Evolutionary conservation across 2,888 invertebrate genomes (phyloP).

Genomic region (Rhamnusium bicolor): DNA sequence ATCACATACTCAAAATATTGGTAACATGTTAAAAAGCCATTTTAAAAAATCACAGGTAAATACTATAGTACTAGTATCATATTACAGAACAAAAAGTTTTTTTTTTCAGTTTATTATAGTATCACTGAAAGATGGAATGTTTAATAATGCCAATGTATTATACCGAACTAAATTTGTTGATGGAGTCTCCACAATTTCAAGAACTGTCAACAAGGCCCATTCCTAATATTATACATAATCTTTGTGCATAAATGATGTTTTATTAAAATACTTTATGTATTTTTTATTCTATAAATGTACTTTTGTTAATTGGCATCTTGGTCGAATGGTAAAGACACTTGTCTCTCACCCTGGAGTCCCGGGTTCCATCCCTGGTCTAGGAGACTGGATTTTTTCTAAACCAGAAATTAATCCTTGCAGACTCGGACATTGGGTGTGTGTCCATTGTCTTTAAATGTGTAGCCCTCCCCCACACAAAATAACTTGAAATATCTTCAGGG

Average conservation of each 20-base stretch:
- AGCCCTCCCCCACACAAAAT: too few relatives aligned
- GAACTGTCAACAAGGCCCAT: constrained; percentile 71
- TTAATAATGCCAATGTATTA: constrained; percentile 98
- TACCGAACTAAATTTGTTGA: constrained; percentile 96
- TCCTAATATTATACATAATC: constrained; percentile 22
- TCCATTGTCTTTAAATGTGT: too few relatives aligned
- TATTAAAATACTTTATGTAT: not conserved
- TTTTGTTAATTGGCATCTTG: not conserved
- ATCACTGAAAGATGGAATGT: constrained; percentile 99
- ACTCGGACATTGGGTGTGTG: too few relatives aligned
- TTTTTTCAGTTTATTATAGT: constrained; percentile 94
- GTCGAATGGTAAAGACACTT: too few relatives aligned
- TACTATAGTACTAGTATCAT: not conserved
- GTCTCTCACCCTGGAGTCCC: too few relatives aligned
- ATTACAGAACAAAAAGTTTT: constrained; percentile 43
- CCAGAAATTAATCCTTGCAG: too few relatives aligned
- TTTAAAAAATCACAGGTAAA: constrained; percentile 89
- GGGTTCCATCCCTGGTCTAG: too few relatives aligned
- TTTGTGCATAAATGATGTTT: not conserved
- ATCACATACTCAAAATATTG: constrained; percentile 99
- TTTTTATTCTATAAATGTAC: not conserved
- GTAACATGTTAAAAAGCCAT: constrained; percentile 92
- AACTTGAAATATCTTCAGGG: too few relatives aligned
- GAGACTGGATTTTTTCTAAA: too few relatives aligned
- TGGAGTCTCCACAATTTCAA: constrained; percentile 91